Evolutionary conservation across 2,113 vertebrate species (phyloP).

Genomic region (Microtus richardsoni): DNA sequence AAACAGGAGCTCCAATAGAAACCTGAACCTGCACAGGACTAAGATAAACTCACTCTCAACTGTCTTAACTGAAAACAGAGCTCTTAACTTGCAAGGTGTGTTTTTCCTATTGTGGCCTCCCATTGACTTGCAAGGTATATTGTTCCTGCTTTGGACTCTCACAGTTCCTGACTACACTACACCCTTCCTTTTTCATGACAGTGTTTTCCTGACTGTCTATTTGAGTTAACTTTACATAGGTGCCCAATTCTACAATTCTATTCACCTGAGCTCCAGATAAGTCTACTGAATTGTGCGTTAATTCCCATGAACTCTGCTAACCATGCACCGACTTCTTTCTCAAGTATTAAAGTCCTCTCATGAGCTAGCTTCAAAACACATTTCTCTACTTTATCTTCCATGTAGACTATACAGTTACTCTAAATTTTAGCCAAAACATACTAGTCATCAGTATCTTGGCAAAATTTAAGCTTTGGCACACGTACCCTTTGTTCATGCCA

Average conservation of each 20-base stretch:
- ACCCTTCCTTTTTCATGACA: not conserved
- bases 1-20: not conserved
- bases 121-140: not conserved
- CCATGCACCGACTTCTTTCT: conserved; percentile 10
- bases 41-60: not conserved
- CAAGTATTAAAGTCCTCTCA: not conserved
- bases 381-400: conserved; percentile 43
- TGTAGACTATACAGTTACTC: conserved; percentile 21
- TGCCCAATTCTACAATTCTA: not conserved
- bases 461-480: conserved; percentile 46
- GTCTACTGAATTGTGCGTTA: not conserved
- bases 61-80: not conserved
- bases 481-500: not conserved
- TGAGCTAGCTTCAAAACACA: not conserved
- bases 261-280: not conserved
- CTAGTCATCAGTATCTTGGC: conserved; percentile 48
- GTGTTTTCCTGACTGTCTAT: not conserved
- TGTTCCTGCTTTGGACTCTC: not conserved
- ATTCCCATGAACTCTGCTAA: not conserved
- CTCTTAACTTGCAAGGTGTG: not conserved
- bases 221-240: not conserved
- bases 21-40: not conserved
- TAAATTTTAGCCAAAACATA: conserved; percentile 61
- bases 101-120: not conserved
- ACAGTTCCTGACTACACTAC: not conserved